Evolutionary conservation across 2,113 vertebrate species (phyloP).

Genomic region (Trinectes maculatus): DNA sequence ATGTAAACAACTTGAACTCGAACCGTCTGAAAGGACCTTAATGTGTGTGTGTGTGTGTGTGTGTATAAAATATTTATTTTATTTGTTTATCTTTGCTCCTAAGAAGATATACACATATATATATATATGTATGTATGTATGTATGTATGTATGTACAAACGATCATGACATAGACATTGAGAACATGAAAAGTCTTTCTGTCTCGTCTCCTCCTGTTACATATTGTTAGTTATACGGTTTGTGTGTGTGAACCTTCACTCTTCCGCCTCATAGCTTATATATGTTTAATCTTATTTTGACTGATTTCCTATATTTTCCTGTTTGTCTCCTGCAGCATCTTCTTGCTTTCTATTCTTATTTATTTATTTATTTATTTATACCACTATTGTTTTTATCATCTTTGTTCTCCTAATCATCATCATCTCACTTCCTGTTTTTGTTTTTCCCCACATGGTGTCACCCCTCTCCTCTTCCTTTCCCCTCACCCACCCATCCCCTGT

Average conservation of each 20-base stretch:
- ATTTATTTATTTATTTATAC: conserved; percentile 20
- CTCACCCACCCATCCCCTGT: fast-evolving
- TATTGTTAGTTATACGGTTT: not conserved
- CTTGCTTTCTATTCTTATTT: conserved; percentile 43
- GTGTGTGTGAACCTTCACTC: conserved; percentile 11
- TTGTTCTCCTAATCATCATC: conserved; percentile 1
- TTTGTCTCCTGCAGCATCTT: not conserved
- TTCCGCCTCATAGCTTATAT: conserved; percentile 1
- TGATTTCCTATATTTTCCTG: conserved; percentile 33
- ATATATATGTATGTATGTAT: too few species aligned
- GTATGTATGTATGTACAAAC: too few species aligned
- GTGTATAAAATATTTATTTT: too few species aligned
- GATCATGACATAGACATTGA: too few species aligned
- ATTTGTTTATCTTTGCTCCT: too few species aligned
- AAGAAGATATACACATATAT: too few species aligned
- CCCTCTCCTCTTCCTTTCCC: conserved; percentile 27
- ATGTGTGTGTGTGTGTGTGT: too few species aligned
- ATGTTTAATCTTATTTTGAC: conserved; percentile 42
- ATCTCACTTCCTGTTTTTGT: conserved; percentile 61
- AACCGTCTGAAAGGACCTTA: too few species aligned
- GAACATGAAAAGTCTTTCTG: too few species aligned
- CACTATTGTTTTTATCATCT: conserved; percentile 1
- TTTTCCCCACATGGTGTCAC: conserved; percentile 70
- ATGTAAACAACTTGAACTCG: too few species aligned
- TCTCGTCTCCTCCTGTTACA: not conserved